A percentile compares a stretch with the other conserved stretches of the same genome.
Conservation (phyloP, 1,140 invertebrate genomes). For the Amphibalanus amphitrite region DNA sequence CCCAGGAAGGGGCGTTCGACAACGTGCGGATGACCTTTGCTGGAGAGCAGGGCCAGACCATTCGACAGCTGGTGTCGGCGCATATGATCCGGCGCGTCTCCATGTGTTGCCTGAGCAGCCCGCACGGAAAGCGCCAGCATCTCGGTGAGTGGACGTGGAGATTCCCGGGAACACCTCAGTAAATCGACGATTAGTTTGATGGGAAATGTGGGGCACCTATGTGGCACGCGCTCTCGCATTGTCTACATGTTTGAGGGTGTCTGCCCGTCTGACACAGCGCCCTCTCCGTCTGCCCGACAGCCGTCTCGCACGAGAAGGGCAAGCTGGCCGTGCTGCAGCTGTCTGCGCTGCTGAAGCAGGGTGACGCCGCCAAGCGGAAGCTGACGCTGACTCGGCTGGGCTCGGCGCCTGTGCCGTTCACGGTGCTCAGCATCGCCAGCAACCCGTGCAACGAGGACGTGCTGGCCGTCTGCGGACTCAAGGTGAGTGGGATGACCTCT, state of each 20-base stretch:
- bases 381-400: slow-evolving; percentile 73
- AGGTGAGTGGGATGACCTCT: too few species aligned
- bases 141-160: slow-evolving; percentile 26
- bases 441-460: slow-evolving; percentile 92
- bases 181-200: too few species aligned
- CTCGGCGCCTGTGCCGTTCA: slow-evolving; percentile 86
- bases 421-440: slow-evolving; percentile 73
- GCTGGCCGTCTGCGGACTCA: slow-evolving; percentile 83
- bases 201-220: too few species aligned
- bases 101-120: slow-evolving; percentile 83
- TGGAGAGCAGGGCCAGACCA: slow-evolving; percentile 89
- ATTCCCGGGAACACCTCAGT: too few species aligned
- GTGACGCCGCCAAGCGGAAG: slow-evolving; percentile 84
- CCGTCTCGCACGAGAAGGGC: slow-evolving; percentile 66
- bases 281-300: slow-evolving; percentile 19
- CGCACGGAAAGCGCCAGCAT: slow-evolving; percentile 77
- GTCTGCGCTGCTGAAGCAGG: slow-evolving; percentile 79
- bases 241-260: too few species aligned
- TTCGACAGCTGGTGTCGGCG: slow-evolving; percentile 75
- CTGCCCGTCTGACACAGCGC: too few species aligned
- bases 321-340: slow-evolving; percentile 91
- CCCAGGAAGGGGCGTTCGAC: slow-evolving; percentile 94
- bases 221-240: too few species aligned
- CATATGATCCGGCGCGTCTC: slow-evolving; percentile 83
- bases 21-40: slow-evolving; percentile 93